These are phyloP conservation scores for Austrolebias charrua DNA, from an alignment of 2,797 vertebrate genomes.

Conservation along the genomic window DNA sequence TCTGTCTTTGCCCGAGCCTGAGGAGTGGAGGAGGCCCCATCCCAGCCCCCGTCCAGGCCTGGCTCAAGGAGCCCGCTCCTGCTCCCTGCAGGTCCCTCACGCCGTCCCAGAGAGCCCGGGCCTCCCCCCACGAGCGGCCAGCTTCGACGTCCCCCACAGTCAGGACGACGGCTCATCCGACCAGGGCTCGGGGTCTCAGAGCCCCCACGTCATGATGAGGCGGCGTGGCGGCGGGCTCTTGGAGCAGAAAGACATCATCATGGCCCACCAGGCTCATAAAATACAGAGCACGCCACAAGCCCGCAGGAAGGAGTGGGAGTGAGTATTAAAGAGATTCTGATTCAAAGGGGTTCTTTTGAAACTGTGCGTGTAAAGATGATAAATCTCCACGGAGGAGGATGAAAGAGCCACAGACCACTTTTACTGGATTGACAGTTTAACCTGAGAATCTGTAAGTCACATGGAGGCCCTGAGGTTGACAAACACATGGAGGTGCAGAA, in stretches of 20 bases:
- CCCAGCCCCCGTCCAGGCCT: conserved; percentile 65
- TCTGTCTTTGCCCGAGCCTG: conserved; percentile 85
- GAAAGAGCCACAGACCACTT: conserved; percentile 36
- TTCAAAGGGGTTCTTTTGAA: conserved; percentile 52
- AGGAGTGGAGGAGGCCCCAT: conserved; percentile 78
- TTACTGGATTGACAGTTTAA: conserved; percentile 8
- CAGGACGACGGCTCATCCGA: conserved; percentile 63
- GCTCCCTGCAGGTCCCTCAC: conserved; percentile 83
- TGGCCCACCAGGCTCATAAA: conserved; percentile 88
- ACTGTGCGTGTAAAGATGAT: conserved; percentile 52
- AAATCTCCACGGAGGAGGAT: conserved; percentile 52
- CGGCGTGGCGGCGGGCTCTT: conserved; percentile 85
- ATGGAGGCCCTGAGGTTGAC: neutral
- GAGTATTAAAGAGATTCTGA: conserved; percentile 74
- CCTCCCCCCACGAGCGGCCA: conserved; percentile 77
- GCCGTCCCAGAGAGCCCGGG: conserved; percentile 70
- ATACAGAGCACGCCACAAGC: conserved; percentile 87
- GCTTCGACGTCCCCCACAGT: conserved; percentile 80
- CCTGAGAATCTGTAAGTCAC: conserved; percentile 20
- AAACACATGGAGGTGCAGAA: neutral
- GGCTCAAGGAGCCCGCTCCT: conserved; percentile 79
- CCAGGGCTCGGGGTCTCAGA: conserved; percentile 68
- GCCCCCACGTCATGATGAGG: conserved; percentile 72
- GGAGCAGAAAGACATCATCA: conserved; percentile 86
- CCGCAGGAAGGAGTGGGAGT: conserved; percentile 88